A percentile compares a stretch with the other conserved stretches of the same genome.
Evolutionary conservation across 2,113 vertebrate genomes (phyloP).

Genomic region (Austrofundulus limnaeus): DNA sequence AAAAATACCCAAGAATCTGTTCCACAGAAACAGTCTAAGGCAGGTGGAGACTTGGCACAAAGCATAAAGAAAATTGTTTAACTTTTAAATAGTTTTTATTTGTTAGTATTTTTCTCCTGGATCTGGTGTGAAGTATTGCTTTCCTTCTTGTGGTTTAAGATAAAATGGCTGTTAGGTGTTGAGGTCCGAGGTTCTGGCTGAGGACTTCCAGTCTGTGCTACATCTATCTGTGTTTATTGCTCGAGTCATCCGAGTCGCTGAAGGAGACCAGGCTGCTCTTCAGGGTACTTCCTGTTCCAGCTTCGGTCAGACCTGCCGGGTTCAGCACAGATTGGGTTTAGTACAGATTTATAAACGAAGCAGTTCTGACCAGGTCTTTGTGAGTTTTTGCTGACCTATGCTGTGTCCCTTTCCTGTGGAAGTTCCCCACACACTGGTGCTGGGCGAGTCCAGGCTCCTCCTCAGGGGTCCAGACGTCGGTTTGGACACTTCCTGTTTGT

Average conservation of each 20-base stretch:
- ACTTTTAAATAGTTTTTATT: neutral
- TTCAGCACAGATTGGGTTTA: neutral
- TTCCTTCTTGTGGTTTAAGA: neutral
- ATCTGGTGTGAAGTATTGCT: conserved; percentile 25
- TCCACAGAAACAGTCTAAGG: conserved; percentile 18
- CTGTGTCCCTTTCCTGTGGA: conserved; percentile 71
- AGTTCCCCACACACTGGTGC: conserved; percentile 83
- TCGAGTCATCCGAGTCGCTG: conserved; percentile 86
- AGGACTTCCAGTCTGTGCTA: conserved; percentile 29
- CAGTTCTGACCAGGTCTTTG: neutral
- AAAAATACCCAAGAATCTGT: conserved; percentile 4
- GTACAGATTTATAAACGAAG: neutral
- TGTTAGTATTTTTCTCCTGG: neutral
- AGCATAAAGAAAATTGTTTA: neutral
- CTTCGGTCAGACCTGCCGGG: conserved; percentile 79
- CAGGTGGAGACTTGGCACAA: conserved; percentile 40
- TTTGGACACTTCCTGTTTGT: conserved; percentile 68
- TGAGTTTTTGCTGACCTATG: conserved; percentile 72
- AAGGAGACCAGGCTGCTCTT: conserved; percentile 88
- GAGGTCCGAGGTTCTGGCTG: conserved; percentile 9
- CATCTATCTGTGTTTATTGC: conserved; percentile 37
- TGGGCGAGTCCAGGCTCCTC: conserved; percentile 79
- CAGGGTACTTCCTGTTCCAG: conserved; percentile 82
- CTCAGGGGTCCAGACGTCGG: conserved; percentile 42
- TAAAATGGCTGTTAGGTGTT: conserved; percentile 4